These are phyloP conservation scores for Copidosoma floridanum DNA, from an alignment of 1,140 invertebrate genomes.

Conservation along the genomic window DNA sequence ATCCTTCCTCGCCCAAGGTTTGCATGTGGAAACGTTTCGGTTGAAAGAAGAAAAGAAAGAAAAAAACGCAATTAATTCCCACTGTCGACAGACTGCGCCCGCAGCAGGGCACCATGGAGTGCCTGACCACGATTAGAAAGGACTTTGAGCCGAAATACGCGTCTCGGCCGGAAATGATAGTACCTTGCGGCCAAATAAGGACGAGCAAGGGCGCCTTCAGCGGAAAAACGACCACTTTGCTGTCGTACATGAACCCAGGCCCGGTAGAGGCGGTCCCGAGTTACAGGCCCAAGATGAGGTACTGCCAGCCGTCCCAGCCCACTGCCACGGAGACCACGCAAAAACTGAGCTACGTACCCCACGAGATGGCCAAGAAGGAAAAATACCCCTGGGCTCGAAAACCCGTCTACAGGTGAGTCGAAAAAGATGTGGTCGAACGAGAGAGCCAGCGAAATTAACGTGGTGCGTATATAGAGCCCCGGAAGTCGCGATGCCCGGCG, in stretches of 20 bases:
- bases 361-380: conserved; percentile 35
- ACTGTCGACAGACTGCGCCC: conserved; percentile 26
- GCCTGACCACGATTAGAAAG: conserved; percentile 65
- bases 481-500: conserved; percentile 35
- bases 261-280: conserved; percentile 41
- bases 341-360: conserved; percentile 46
- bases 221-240: conserved; percentile 35
- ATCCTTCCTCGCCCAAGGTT: conserved; percentile 44
- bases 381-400: conserved; percentile 45
- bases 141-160: conserved; percentile 66
- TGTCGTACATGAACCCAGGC: conserved; percentile 44
- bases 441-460: no score
- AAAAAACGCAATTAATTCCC: background rate
- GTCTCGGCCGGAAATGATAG: conserved; percentile 45
- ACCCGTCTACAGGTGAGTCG: conserved; percentile 42
- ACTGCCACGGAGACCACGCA: conserved; percentile 54
- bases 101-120: conserved; percentile 65
- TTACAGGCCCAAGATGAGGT: conserved; percentile 58
- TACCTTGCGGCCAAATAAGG: conserved; percentile 52
- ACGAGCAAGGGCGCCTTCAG: conserved; percentile 47
- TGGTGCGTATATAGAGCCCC: conserved; percentile 44
- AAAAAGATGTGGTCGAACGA: no score
- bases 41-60: no score
- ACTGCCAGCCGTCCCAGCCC: conserved; percentile 55
- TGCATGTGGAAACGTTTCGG: no score